Percentiles rank a stretch among this genome's conserved stretches.
Conservation (phyloP, 2,888 invertebrate genomes). For the Eilema caniola region DNA sequence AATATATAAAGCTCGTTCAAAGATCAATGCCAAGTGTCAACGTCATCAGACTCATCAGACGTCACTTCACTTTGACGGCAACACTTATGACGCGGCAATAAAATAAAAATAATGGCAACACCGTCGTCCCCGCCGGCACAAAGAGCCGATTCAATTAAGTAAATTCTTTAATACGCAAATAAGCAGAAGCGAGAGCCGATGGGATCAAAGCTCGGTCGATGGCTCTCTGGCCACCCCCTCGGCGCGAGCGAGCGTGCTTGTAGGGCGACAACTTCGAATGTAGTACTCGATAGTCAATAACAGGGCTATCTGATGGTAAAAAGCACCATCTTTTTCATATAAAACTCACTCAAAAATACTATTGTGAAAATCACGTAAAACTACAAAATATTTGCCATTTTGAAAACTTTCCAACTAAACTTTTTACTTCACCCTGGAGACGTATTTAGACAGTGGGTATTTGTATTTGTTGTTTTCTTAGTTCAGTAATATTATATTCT, state of each 20-base stretch:
- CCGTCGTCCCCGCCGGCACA: conserved; percentile 34
- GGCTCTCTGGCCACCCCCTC: conserved; percentile 47
- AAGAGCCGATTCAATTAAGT: conserved; percentile 50
- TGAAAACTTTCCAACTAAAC: no score
- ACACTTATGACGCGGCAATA: conserved; percentile 37
- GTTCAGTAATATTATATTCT: no score
- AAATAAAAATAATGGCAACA: conserved; percentile 49
- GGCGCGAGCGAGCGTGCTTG: not conserved
- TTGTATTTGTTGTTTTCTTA: no score
- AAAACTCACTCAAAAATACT: no score
- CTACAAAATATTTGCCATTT: no score
- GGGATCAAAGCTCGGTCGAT: conserved; percentile 64
- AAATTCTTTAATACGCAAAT: conserved; percentile 67
- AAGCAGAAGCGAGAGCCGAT: conserved; percentile 66
- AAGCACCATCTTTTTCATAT: no score
- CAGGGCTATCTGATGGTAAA: no score
- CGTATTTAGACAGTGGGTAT: no score
- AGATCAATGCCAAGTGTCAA: conserved; percentile 3
- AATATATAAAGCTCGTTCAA: not conserved
- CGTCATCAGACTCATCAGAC: conserved; percentile 19
- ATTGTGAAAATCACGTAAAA: no score
- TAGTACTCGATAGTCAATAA: no score
- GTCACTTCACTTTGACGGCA: conserved; percentile 32
- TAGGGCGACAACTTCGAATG: conserved; percentile 15
- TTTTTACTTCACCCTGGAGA: no score